Conservation (phyloP, 2,113 vertebrate genomes). For the Petromus typicus region DNA sequence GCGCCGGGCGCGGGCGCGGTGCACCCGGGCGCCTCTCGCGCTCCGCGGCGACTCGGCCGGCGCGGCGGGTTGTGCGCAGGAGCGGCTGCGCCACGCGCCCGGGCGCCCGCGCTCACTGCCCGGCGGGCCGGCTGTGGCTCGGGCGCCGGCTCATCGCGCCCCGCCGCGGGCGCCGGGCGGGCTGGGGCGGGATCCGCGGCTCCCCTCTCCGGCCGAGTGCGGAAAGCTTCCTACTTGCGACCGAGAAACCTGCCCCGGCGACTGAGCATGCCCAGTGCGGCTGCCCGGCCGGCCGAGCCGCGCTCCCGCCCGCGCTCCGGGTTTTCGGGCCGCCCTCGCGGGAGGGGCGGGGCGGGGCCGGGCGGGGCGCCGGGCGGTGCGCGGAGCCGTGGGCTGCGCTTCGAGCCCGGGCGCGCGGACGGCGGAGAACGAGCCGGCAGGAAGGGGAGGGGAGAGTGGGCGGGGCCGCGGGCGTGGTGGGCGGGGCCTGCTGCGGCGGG, state of each 20-base stretch:
- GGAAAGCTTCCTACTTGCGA: conserved; percentile 81
- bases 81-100: conserved; percentile 87
- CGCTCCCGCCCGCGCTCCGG: conserved; percentile 73
- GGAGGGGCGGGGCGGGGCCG: conserved; percentile 70
- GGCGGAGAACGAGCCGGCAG: conserved; percentile 59
- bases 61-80: conserved; percentile 84
- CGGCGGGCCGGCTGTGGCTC: conserved; percentile 70
- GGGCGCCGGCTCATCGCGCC: conserved; percentile 78
- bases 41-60: conserved; percentile 77
- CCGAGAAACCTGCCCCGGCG: conserved; percentile 76
- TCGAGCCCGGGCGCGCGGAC: not conserved
- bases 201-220: conserved; percentile 77
- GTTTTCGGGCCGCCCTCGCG: conserved; percentile 79
- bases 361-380: conserved; percentile 62
- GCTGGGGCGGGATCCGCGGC: conserved; percentile 66
- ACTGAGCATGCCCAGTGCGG: conserved; percentile 82
- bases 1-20: conserved; percentile 73
- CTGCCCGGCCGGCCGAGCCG: conserved; percentile 63
- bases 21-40: conserved; percentile 75
- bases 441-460: not conserved
- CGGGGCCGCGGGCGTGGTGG: not conserved
- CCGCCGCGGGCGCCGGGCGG: conserved; percentile 73
- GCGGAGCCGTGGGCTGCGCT: not conserved
- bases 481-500: conserved; percentile 24
- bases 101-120: conserved; percentile 79